Evolutionary conservation across 2,888 invertebrate species (phyloP).

Genomic region (Callyntrura guangdongensis): DNA sequence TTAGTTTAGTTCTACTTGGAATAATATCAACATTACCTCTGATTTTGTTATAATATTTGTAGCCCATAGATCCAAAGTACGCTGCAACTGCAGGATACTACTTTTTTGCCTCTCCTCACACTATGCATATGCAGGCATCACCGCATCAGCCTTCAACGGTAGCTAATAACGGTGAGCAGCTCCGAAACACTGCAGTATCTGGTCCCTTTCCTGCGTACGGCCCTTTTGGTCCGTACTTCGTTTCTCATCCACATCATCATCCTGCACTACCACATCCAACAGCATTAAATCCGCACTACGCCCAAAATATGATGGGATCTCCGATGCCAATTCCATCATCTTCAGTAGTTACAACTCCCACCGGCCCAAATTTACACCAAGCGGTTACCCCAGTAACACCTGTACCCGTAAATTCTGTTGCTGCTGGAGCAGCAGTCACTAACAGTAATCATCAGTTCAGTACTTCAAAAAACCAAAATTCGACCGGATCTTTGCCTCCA

Average conservation of each 20-base stretch:
- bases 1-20: no score
- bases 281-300: conserved; percentile 71
- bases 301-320: conserved; percentile 69
- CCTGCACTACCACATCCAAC: conserved; percentile 68
- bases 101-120: conserved; percentile 64
- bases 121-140: conserved; percentile 68
- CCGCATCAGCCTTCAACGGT: conserved; percentile 71
- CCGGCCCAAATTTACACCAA: conserved; percentile 62
- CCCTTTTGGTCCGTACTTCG: conserved; percentile 65
- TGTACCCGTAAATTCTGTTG: conserved; percentile 22
- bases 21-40: background rate
- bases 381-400: conserved; percentile 33
- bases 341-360: conserved; percentile 48
- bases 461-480: conserved; percentile 54
- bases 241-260: conserved; percentile 72
- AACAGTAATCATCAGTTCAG: conserved; percentile 52
- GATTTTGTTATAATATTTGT: conserved; percentile 43
- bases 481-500: conserved; percentile 38
- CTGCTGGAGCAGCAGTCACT: background rate
- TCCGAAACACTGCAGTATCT: conserved; percentile 62
- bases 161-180: conserved; percentile 72
- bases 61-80: conserved; percentile 79
- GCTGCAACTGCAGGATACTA: conserved; percentile 70
- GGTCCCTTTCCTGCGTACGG: conserved; percentile 65
- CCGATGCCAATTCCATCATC: conserved; percentile 71